These are phyloP conservation scores for Phalacrocorax brasilianus DNA, from an alignment of 2,113 vertebrate species.

Conservation along the genomic window DNA sequence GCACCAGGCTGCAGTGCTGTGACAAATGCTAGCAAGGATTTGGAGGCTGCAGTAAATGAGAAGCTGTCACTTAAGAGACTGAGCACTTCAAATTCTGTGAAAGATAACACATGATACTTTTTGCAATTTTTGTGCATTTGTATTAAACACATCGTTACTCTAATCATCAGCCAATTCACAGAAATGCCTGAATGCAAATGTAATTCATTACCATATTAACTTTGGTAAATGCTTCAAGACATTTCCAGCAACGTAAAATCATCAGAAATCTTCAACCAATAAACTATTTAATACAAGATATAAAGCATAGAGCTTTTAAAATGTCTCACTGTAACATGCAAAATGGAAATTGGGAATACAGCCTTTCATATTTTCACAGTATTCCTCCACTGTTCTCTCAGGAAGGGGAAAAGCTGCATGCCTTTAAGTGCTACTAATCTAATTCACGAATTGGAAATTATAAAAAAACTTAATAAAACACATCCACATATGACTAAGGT, in stretches of 20 bases:
- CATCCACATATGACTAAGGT: background rate
- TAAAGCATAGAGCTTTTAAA: background rate
- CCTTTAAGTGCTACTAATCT: background rate
- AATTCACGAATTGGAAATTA: background rate
- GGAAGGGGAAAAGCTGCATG: background rate
- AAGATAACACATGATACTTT: background rate
- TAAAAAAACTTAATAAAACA: background rate
- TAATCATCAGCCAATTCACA: conserved; percentile 26
- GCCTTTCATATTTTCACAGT: background rate
- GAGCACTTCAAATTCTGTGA: conserved; percentile 18
- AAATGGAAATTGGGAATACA: conserved; percentile 4
- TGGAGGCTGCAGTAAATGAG: conserved; percentile 30
- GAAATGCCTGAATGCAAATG: conserved; percentile 20
- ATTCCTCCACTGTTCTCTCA: background rate
- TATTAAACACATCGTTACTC: background rate
- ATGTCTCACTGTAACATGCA: background rate
- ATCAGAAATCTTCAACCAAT: background rate
- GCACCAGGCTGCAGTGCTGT: background rate
- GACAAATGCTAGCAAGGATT: conserved; percentile 3
- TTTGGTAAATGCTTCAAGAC: conserved; percentile 2
- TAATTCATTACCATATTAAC: background rate
- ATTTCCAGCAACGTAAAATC: background rate
- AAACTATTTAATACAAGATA: background rate
- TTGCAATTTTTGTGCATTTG: conserved; percentile 5
- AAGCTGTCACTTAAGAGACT: conserved; percentile 25